These are phyloP conservation scores for Sander vitreus DNA, from an alignment of 2,113 vertebrate species.

Conservation along the genomic window DNA sequence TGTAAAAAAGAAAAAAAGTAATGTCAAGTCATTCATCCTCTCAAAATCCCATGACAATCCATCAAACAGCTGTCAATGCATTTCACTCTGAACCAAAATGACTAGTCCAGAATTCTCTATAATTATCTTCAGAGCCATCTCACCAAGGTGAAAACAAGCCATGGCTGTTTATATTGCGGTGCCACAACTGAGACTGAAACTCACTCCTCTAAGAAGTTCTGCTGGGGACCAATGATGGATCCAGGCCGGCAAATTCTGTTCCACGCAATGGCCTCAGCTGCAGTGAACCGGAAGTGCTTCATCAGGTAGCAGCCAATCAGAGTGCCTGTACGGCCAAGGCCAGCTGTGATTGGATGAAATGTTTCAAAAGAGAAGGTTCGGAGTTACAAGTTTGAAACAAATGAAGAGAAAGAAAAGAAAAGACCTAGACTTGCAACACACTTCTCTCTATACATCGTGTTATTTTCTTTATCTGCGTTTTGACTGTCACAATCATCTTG, in stretches of 20 bases:
- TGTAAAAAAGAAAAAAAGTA: neutral
- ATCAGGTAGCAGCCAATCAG: conserved; percentile 95
- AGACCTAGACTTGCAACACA: neutral
- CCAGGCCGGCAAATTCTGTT: conserved; percentile 93
- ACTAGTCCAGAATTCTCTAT: neutral
- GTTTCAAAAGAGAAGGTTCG: neutral
- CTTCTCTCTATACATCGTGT: neutral
- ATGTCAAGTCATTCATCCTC: neutral
- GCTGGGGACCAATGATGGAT: conserved; percentile 94
- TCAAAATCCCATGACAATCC: neutral
- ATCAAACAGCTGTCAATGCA: neutral
- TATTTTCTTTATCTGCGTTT: neutral
- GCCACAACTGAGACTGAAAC: conserved; percentile 59
- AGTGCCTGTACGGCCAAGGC: conserved; percentile 93
- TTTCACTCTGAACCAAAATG: neutral
- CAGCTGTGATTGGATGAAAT: conserved; percentile 81
- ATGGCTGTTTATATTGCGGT: neutral
- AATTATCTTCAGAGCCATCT: neutral
- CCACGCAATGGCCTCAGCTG: conserved; percentile 93
- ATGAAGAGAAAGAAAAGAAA: neutral
- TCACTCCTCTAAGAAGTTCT: conserved; percentile 94
- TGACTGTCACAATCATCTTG: no score
- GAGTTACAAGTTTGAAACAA: neutral
- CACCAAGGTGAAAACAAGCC: neutral
- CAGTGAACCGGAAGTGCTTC: conserved; percentile 94